These are phyloP conservation scores for Mimachlamys varia DNA, from an alignment of 2,888 invertebrate genomes.

Conservation along the genomic window DNA sequence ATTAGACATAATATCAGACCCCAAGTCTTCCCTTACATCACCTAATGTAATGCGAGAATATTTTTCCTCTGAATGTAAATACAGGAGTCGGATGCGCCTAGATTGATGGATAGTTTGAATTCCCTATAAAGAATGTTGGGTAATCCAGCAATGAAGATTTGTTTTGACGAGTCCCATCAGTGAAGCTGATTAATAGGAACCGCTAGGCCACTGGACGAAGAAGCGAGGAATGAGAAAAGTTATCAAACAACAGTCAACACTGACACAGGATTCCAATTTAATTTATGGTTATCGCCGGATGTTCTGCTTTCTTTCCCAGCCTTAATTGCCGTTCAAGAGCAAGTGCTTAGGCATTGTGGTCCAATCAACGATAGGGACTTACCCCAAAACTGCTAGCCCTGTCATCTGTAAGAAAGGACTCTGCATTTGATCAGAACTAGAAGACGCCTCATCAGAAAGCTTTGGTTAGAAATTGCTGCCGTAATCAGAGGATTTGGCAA, in stretches of 20 bases:
- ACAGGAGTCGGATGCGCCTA: neutral
- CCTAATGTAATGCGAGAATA: neutral
- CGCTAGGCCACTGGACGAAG: neutral
- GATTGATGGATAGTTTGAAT: neutral
- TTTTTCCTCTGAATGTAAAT: neutral
- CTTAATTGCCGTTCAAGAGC: constrained; percentile 30
- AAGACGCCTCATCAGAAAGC: neutral
- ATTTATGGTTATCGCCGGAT: constrained; percentile 23
- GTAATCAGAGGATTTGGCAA: neutral
- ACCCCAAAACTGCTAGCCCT: constrained; percentile 1
- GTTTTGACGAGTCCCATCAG: neutral
- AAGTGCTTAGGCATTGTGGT: constrained; percentile 5
- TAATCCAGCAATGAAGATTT: neutral
- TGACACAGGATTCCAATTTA: constrained; percentile 29
- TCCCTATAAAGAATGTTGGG: neutral
- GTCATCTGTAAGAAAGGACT: neutral
- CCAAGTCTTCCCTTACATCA: neutral
- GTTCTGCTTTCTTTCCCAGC: constrained; percentile 10
- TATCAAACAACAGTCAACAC: constrained; percentile 15
- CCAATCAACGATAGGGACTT: neutral
- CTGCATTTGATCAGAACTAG: constrained; percentile 1
- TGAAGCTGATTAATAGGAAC: neutral
- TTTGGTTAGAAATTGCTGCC: neutral
- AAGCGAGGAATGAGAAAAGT: neutral
- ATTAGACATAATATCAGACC: neutral